Conservation (phyloP, 2,888 invertebrate genomes). For the Galerucella calmariensis region DNA sequence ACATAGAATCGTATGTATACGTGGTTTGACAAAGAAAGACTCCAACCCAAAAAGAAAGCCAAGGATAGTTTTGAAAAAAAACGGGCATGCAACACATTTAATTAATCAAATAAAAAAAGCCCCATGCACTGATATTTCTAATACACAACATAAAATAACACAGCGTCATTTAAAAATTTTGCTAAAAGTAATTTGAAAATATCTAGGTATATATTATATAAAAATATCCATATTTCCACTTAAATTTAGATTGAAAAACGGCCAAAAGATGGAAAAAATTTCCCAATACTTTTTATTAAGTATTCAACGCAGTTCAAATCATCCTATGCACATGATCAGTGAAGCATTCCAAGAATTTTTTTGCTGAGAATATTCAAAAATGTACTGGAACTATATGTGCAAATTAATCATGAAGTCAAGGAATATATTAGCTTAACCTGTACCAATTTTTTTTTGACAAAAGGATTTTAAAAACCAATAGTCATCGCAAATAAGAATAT, state of each 20-base stretch:
- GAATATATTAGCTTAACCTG: too few species aligned
- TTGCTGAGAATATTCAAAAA: too few species aligned
- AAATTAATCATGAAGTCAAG: too few species aligned
- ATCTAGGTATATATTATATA: neutral
- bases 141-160: constrained; percentile 53
- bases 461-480: too few species aligned
- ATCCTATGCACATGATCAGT: too few species aligned
- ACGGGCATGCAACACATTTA: constrained; percentile 59
- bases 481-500: too few species aligned
- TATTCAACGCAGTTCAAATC: too few species aligned
- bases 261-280: too few species aligned
- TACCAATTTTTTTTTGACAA: too few species aligned
- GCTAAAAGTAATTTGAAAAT: neutral
- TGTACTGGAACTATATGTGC: too few species aligned
- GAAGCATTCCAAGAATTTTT: too few species aligned
- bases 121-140: constrained; percentile 60
- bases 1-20: constrained; percentile 35
- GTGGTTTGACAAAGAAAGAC: constrained; percentile 44
- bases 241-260: neutral
- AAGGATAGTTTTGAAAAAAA: constrained; percentile 33
- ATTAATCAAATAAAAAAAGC: constrained; percentile 50
- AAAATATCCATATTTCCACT: neutral
- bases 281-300: too few species aligned
- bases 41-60: constrained; percentile 64
- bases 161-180: constrained; percentile 36